These are phyloP conservation scores for Heptranchias perlo DNA, from an alignment of 2,113 vertebrate species.

Conservation along the genomic window DNA sequence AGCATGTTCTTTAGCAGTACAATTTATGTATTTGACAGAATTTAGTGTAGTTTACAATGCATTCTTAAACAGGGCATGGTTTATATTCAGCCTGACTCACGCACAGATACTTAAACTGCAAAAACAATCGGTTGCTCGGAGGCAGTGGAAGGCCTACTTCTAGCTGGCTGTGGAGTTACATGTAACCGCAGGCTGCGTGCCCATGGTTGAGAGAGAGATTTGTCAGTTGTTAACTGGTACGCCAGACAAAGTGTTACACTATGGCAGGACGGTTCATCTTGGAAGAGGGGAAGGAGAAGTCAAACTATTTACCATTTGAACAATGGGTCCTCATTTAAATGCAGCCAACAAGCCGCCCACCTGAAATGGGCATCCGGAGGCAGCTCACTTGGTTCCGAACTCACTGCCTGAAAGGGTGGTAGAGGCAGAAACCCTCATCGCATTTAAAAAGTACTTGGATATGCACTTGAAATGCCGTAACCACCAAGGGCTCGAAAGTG, in stretches of 20 bases:
- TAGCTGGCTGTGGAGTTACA: neutral
- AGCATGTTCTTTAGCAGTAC: neutral
- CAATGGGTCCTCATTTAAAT: no score
- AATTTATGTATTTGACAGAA: constrained; percentile 33
- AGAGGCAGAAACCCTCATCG: no score
- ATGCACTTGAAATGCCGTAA: no score
- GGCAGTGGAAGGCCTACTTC: neutral
- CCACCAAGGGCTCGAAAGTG: no score
- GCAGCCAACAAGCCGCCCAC: no score
- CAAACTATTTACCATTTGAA: no score
- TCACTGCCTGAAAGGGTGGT: no score
- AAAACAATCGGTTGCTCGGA: neutral
- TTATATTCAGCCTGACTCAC: neutral
- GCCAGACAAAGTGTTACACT: neutral
- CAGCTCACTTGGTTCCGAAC: no score
- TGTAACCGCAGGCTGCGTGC: neutral
- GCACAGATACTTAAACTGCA: neutral
- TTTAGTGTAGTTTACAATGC: neutral
- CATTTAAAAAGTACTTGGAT: no score
- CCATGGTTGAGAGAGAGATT: neutral
- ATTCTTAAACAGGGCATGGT: neutral
- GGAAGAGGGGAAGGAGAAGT: neutral
- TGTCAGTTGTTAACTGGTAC: neutral
- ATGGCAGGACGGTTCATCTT: neutral
- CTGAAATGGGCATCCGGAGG: no score